Conservation (phyloP, 2,888 invertebrate genomes). For the Plagodis pulveraria region DNA sequence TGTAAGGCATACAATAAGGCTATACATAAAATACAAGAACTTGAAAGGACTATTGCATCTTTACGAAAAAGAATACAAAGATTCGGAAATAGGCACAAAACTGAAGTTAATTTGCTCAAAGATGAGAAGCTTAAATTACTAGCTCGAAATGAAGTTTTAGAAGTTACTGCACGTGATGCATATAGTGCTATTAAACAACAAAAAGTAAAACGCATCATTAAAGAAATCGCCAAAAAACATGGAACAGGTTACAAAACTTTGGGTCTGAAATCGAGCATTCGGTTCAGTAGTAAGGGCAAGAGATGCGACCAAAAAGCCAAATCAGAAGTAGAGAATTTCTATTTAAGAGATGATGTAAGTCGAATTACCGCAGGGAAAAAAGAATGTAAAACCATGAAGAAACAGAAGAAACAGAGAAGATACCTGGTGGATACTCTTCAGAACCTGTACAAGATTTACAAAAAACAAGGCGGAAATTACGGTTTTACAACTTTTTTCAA, state of each 20-base stretch:
- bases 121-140: conserved; percentile 8
- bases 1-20: conserved; percentile 10
- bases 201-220: conserved; percentile 12
- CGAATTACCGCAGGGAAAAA: conserved; percentile 6
- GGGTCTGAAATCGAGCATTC: conserved; percentile 6
- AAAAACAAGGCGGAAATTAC: conserved; percentile 5
- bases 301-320: conserved; percentile 10
- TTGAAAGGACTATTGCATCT: conserved; percentile 13
- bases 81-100: conserved; percentile 8
- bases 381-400: conserved; percentile 1
- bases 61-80: conserved; percentile 12
- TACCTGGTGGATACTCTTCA: conserved; percentile 5
- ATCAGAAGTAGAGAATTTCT: not conserved
- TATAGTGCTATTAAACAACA: conserved; percentile 6
- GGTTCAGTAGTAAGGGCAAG: conserved; percentile 9
- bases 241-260: conserved; percentile 13
- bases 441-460: conserved; percentile 5
- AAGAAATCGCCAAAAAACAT: conserved; percentile 14
- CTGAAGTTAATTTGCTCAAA: conserved; percentile 11
- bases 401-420: conserved; percentile 4
- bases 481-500: conserved; percentile 2
- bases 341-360: conserved; percentile 9
- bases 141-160: conserved; percentile 16
- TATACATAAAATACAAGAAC: conserved; percentile 12
- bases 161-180: conserved; percentile 5